Evolutionary conservation across 2,113 vertebrate genomes (phyloP).

Genomic region (Eleginops maclovinus): DNA sequence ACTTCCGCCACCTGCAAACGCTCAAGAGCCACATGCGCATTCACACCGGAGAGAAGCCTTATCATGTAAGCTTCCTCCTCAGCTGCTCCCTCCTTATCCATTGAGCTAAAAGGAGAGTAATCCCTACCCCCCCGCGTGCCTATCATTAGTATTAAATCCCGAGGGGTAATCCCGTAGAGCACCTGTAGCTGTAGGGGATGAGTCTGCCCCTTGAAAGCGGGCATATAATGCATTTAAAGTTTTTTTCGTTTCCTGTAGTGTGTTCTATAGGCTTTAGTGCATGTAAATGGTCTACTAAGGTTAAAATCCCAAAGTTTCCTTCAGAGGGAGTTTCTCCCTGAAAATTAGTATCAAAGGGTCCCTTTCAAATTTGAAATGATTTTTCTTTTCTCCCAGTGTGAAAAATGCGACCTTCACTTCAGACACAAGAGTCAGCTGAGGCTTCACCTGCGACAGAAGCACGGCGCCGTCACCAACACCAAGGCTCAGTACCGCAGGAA

Average conservation of each 20-base stretch:
- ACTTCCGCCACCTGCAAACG: constrained; percentile 96
- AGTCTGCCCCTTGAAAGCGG: background rate
- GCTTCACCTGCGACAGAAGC: constrained; percentile 97
- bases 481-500: constrained; percentile 92
- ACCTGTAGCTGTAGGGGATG: background rate
- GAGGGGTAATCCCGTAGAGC: constrained; percentile 32
- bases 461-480: constrained; percentile 96
- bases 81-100: constrained; percentile 14
- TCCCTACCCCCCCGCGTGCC: constrained; percentile 23
- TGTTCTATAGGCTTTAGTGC: too few relatives aligned
- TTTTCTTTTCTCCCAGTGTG: constrained; percentile 85
- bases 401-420: constrained; percentile 98
- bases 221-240: too few relatives aligned
- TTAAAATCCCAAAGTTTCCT: too few relatives aligned
- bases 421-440: constrained; percentile 99
- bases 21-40: constrained; percentile 98
- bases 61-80: constrained; percentile 88
- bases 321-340: too few relatives aligned
- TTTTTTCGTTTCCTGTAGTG: too few relatives aligned
- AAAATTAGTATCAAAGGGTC: too few relatives aligned
- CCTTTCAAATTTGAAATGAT: background rate
- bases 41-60: constrained; percentile 97
- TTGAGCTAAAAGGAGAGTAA: constrained; percentile 36
- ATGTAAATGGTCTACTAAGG: too few relatives aligned
- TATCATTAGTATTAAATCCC: constrained; percentile 39